phyloP scores from a whole-genome alignment of 1,140 invertebrate species.

The Doryteuthis pealeii region DNA sequence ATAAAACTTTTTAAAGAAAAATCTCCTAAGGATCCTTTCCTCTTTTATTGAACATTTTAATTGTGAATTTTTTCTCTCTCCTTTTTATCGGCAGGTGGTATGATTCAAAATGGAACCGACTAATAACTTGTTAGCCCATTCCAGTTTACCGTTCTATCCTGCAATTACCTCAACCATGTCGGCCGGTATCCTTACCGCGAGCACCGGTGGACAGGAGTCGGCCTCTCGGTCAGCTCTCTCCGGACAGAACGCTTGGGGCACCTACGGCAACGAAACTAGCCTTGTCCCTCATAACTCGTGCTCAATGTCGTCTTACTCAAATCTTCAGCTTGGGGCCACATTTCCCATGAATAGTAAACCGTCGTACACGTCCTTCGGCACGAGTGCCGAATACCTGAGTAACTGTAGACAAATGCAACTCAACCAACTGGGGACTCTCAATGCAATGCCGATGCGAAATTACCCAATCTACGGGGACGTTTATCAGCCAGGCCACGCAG shows the following conservation, averaged over 20 bases:
- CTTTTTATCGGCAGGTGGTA: slow-evolving; percentile 37
- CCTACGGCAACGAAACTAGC: slow-evolving; percentile 36
- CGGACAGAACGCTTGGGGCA: slow-evolving; percentile 51
- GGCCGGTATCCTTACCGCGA: slow-evolving; percentile 42
- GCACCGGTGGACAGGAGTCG: slow-evolving; percentile 40
- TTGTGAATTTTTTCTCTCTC: not conserved
- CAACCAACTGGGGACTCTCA: slow-evolving; percentile 47
- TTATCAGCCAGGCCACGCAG: slow-evolving; percentile 48
- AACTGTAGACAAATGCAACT: slow-evolving; percentile 56
- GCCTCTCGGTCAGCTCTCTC: slow-evolving; percentile 33
- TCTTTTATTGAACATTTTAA: not conserved
- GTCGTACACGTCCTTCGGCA: slow-evolving; percentile 32
- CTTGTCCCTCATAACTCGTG: slow-evolving; percentile 49
- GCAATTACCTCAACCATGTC: slow-evolving; percentile 40
- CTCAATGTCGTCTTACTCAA: slow-evolving; percentile 53
- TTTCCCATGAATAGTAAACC: slow-evolving; percentile 54
- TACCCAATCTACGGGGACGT: slow-evolving; percentile 55
- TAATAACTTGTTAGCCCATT: slow-evolving; percentile 49
- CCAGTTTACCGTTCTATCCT: slow-evolving; percentile 47
- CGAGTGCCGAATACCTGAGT: slow-evolving; percentile 45
- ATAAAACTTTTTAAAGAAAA: too few species aligned
- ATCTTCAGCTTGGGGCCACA: slow-evolving; percentile 48
- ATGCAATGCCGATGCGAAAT: slow-evolving; percentile 51
- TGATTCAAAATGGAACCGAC: slow-evolving; percentile 45
- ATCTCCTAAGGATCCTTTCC: too few species aligned